Conservation (phyloP, 2,113 vertebrate species). For the Patagioenas fasciata region DNA sequence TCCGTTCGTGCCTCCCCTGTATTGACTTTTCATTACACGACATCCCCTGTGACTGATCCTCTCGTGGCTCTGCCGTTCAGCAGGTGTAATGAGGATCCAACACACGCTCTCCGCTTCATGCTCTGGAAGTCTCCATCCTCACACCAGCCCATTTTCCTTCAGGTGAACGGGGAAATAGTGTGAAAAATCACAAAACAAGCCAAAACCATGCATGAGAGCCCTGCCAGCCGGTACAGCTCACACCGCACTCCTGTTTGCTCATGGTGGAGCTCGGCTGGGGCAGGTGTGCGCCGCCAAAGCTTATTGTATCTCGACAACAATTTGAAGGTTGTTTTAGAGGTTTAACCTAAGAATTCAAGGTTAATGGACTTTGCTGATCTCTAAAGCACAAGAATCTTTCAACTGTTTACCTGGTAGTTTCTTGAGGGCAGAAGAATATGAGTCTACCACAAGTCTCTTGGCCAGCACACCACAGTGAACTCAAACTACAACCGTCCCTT, state of each 20-base stretch:
- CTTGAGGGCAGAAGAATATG: not conserved
- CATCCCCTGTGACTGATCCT: not conserved
- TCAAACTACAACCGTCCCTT: not conserved
- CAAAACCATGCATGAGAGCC: rapidly evolving
- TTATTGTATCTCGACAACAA: not conserved
- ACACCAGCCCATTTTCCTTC: not conserved
- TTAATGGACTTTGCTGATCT: not conserved
- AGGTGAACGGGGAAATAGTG: not conserved
- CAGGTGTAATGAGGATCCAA: not conserved
- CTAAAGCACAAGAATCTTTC: not conserved
- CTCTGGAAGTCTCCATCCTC: not conserved
- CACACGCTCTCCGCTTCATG: not conserved
- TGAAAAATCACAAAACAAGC: not conserved
- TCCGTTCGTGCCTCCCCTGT: not conserved
- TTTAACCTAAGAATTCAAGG: not conserved
- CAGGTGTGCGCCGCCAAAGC: not conserved
- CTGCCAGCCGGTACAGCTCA: not conserved
- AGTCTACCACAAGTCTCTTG: not conserved
- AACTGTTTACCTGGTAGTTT: not conserved
- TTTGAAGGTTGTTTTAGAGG: not conserved
- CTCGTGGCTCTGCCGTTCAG: not conserved
- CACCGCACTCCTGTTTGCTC: rapidly evolving
- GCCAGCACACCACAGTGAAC: not conserved
- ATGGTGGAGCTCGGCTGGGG: not conserved
- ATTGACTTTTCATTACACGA: not conserved